phyloP scores from a whole-genome alignment of 92 coral and sea anemone species.

The Epizoanthus scotinus region DNA sequence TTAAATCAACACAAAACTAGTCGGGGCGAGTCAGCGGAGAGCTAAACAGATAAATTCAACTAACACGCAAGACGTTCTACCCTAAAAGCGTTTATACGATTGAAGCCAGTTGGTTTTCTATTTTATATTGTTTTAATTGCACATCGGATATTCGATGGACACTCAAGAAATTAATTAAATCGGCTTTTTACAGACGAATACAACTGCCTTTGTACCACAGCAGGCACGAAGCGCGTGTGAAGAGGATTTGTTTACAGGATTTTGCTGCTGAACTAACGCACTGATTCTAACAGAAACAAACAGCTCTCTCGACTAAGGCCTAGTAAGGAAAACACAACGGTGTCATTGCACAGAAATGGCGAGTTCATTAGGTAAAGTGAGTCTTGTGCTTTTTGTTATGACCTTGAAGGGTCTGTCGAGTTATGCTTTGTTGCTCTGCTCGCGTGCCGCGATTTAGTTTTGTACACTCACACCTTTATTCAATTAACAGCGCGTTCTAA shows the following conservation, averaged over 20 bases:
- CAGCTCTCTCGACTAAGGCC: constrained; percentile 6
- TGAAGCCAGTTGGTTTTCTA: neutral
- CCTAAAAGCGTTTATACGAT: neutral
- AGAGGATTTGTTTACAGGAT: constrained; percentile 8
- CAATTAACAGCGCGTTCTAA: constrained; percentile 34
- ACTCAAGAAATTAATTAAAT: constrained; percentile 12
- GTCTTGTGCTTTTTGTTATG: constrained; percentile 14
- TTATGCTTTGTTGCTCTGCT: neutral
- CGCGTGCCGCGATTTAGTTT: constrained; percentile 52
- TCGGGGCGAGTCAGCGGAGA: constrained; percentile 6
- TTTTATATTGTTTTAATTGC: neutral
- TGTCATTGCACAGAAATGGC: constrained; percentile 76
- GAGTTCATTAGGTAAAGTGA: constrained; percentile 93
- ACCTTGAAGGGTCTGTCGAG: neutral
- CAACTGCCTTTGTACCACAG: constrained; percentile 21
- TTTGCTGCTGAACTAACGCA: constrained; percentile 6
- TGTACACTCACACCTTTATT: constrained; percentile 49
- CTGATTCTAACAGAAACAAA: neutral
- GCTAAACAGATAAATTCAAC: neutral
- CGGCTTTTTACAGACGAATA: neutral
- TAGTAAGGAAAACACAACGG: constrained; percentile 23
- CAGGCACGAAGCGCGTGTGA: constrained; percentile 13
- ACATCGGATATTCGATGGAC: constrained; percentile 18
- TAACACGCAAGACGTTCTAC: constrained; percentile 10
- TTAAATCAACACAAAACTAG: constrained; percentile 21